Evolutionary conservation across 2,113 vertebrate species (phyloP).

Genomic region (Entelurus aequoreus): DNA sequence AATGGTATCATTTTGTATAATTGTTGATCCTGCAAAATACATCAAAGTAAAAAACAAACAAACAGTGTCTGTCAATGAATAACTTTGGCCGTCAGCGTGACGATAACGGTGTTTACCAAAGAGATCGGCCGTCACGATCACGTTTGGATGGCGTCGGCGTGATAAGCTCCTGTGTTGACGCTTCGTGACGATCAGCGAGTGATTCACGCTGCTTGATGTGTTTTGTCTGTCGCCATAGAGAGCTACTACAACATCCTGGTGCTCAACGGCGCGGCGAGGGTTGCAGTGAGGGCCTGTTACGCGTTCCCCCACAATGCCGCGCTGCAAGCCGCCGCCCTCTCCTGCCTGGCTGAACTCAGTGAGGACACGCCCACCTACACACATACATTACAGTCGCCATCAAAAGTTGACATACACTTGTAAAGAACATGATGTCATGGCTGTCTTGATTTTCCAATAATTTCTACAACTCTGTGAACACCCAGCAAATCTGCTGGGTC

Average conservation of each 20-base stretch:
- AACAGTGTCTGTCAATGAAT: background rate
- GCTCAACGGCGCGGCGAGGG: conserved; percentile 81
- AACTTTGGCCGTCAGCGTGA: background rate
- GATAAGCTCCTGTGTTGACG: background rate
- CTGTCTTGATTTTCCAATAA: no score
- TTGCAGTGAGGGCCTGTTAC: conserved; percentile 76
- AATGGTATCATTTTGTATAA: no score
- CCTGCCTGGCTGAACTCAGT: conserved; percentile 88
- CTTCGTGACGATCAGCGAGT: background rate
- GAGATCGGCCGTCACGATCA: background rate
- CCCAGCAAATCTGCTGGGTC: no score
- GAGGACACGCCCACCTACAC: conserved; percentile 57
- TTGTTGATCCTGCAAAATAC: no score
- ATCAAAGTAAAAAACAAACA: no score
- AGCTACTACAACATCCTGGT: conserved; percentile 93
- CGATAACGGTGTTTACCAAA: background rate
- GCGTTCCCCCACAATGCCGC: conserved; percentile 74
- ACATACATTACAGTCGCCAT: background rate
- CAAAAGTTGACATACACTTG: no score
- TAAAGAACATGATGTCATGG: no score
- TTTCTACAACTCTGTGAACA: no score
- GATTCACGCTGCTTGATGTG: background rate
- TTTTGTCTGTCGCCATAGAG: conserved; percentile 63
- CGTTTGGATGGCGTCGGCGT: background rate
- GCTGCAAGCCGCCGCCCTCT: conserved; percentile 80